Evolutionary conservation across 2,888 invertebrate genomes (phyloP).

Genomic region (Lepidochrysops patricia): DNA sequence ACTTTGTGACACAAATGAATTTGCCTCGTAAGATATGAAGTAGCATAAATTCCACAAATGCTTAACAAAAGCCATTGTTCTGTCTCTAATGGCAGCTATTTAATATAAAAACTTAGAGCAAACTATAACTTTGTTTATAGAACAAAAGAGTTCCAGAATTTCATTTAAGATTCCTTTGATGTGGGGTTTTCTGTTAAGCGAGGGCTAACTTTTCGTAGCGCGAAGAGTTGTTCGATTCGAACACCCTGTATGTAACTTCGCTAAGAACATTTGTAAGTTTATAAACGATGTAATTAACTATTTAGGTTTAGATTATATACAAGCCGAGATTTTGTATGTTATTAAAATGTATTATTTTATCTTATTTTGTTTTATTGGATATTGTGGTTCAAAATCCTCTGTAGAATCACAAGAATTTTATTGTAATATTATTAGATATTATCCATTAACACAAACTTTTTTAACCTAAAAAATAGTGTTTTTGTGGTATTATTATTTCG

Average conservation of each 20-base stretch:
- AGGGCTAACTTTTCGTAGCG: constrained; percentile 7
- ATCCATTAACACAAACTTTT: too few species aligned
- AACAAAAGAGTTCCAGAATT: constrained; percentile 21
- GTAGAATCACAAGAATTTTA: too few species aligned
- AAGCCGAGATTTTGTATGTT: background rate
- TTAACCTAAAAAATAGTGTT: background rate
- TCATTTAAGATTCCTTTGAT: constrained; percentile 22
- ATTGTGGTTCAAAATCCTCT: too few species aligned
- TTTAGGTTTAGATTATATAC: background rate
- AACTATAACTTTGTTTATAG: constrained; percentile 12
- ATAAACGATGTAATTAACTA: background rate
- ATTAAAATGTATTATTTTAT: background rate
- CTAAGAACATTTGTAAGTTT: background rate
- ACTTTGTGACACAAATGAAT: background rate
- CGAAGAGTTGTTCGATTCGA: background rate
- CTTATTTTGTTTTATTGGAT: background rate
- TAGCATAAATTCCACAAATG: constrained; percentile 1
- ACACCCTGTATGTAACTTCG: background rate
- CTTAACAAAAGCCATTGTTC: constrained; percentile 6
- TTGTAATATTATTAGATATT: background rate
- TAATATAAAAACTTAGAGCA: constrained; percentile 14
- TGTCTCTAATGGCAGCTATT: constrained; percentile 1
- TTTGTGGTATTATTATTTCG: too few species aligned
- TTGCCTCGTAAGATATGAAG: background rate
- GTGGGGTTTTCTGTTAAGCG: constrained; percentile 17